A percentile compares a stretch with the other conserved stretches of the same genome.
Evolutionary conservation across 1,140 invertebrate genomes (phyloP).

Genomic region (Asobara japonica): DNA sequence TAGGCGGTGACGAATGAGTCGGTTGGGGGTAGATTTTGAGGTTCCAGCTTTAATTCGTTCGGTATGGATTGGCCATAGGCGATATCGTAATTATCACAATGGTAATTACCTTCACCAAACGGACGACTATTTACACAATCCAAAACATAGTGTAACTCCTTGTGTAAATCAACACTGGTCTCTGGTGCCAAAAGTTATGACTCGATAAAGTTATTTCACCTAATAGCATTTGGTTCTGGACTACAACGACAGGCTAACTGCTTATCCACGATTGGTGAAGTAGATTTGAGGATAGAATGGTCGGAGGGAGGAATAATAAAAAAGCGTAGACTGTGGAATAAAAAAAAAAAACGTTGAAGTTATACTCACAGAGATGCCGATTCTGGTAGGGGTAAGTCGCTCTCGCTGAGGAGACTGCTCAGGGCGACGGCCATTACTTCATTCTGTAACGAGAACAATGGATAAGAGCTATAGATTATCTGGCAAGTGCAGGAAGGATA

Average conservation of each 20-base stretch:
- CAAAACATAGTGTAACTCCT: neutral
- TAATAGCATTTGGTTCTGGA: neutral
- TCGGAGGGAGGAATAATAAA: neutral
- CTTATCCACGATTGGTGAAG: neutral
- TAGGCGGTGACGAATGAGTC: too few relatives aligned
- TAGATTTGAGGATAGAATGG: slow-evolving; percentile 11
- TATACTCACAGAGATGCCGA: slow-evolving; percentile 50
- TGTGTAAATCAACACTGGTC: neutral
- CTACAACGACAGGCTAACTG: neutral
- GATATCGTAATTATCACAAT: too few relatives aligned
- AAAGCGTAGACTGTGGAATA: neutral
- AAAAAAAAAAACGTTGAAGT: neutral
- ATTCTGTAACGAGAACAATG: slow-evolving; percentile 61
- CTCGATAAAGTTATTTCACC: neutral
- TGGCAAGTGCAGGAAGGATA: slow-evolving; percentile 32
- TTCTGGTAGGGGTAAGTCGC: slow-evolving; percentile 46
- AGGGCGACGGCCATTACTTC: slow-evolving; percentile 64
- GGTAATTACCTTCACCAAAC: too few relatives aligned
- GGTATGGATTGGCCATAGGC: too few relatives aligned
- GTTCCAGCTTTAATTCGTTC: too few relatives aligned
- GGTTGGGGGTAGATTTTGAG: too few relatives aligned
- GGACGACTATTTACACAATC: too few relatives aligned
- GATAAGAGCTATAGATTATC: slow-evolving; percentile 31
- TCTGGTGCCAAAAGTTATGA: neutral
- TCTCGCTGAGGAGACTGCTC: slow-evolving; percentile 56